These are phyloP conservation scores for Pelusios castaneus DNA, from an alignment of 2,113 vertebrate species.

Conservation along the genomic window DNA sequence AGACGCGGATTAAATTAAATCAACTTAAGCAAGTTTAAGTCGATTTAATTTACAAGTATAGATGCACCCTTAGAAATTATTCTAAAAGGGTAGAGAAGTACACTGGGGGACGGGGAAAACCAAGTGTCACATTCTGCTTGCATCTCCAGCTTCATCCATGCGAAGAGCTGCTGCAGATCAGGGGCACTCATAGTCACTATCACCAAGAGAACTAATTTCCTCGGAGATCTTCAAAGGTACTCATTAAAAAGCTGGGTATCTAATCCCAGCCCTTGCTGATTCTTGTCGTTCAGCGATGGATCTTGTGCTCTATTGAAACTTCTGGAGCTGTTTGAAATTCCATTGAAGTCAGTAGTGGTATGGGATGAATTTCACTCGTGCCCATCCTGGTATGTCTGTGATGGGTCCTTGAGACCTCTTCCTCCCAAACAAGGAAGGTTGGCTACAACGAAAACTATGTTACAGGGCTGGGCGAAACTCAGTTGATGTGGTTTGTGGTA, in stretches of 20 bases:
- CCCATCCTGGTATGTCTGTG: neutral
- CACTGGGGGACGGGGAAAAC: neutral
- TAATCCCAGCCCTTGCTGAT: neutral
- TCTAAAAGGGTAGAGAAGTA: neutral
- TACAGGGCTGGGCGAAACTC: neutral
- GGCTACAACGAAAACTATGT: neutral
- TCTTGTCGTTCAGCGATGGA: neutral
- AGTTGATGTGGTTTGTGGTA: neutral
- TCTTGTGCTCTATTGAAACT: neutral
- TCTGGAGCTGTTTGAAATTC: neutral
- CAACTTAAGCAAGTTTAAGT: too few species aligned
- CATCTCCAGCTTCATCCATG: neutral
- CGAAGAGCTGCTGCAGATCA: too few species aligned
- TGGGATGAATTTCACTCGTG: neutral
- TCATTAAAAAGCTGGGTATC: neutral
- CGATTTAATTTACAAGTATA: too few species aligned
- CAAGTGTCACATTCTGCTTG: neutral
- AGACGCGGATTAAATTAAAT: too few species aligned
- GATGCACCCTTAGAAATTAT: neutral
- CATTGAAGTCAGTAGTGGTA: neutral
- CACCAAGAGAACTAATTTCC: too few species aligned
- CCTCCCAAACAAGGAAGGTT: neutral
- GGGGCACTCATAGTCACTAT: too few species aligned
- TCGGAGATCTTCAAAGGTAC: neutral
- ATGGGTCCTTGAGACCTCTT: neutral